Evolutionary conservation across 2,797 vertebrate genomes (phyloP), one percentile per base, ranked within the genome.

Genomic region (Brachyalestes nurse): DNA sequence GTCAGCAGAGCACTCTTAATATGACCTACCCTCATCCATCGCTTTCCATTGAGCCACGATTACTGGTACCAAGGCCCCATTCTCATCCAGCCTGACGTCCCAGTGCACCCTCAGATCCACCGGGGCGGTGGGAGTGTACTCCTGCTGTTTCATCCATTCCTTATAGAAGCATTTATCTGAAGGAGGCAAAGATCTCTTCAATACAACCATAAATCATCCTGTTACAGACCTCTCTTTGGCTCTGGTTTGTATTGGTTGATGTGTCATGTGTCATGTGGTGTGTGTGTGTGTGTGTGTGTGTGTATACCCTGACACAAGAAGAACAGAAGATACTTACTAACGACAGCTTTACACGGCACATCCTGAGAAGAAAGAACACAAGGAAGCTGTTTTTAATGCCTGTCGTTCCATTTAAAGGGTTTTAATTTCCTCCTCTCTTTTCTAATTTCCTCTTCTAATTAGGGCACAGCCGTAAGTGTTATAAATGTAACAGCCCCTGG

Each of bases 81-180:
- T n/a, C 45, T 86, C 67, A 1, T 94, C 91, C 0, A 0, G 1
- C 4, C 58, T 83, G 1, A 74, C 84, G 1, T 57, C 73, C 77
- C 92, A 75, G 0, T 67, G 25, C 13, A 85, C 87, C 25, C 72
- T 40, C 25, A 93, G 82, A 0, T 72, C 53, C 49, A 88, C 89
- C 0, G 94, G 93, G 21, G 66, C 3, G 1, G 74, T 89, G 5
- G 94, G 94, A 7, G 93, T 95, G 82, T 90, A 93, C 0, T 3
- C 0, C 0, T 84, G 9, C 0, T 0, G 8, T 0, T 4, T 1
- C 12, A 88, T 17, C 91, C 90, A 92, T 0, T 0, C n/a, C 0
- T 0, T 25, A 83, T 92, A 91, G 77, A 93, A 42, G 71, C 94
- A 95, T 77, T 91, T 90, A 82, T 51, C 94, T 95, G 47, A 53